A percentile compares a stretch with the other conserved stretches of the same genome.
Evolutionary conservation across 2,113 vertebrate genomes (phyloP).

Genomic region (Eonycteris spelaea): DNA sequence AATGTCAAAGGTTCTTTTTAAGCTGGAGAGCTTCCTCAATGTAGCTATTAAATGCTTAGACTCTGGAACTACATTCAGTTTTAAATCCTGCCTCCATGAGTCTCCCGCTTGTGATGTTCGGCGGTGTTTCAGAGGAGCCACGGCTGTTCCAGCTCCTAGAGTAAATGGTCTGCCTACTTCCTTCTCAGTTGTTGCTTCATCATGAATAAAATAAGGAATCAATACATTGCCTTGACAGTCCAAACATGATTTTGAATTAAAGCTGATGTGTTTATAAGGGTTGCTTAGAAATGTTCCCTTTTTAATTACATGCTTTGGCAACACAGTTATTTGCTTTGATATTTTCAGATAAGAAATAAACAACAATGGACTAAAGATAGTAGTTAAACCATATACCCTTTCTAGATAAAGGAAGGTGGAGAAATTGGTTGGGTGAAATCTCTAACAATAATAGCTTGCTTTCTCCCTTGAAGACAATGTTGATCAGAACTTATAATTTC

Average conservation of each 20-base stretch:
- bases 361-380: neutral
- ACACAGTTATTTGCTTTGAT: neutral
- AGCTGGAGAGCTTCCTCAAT: neutral
- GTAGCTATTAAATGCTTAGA: accelerated
- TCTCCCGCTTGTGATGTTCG: neutral
- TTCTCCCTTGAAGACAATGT: neutral
- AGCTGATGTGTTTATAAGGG: neutral
- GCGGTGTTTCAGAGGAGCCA: neutral
- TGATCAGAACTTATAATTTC: neutral
- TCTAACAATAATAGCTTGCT: neutral
- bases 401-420: neutral
- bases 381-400: neutral
- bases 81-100: neutral
- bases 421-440: neutral
- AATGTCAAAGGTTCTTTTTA: neutral
- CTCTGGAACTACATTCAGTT: neutral
- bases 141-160: neutral
- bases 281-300: neutral
- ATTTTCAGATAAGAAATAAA: constrained; percentile 1
- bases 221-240: neutral
- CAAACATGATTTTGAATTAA: neutral
- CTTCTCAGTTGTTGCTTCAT: neutral
- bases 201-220: neutral
- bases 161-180: neutral
- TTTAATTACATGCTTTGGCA: neutral